Conservation (phyloP, 1,140 invertebrate genomes). For the Diplogasteroides magnus region DNA sequence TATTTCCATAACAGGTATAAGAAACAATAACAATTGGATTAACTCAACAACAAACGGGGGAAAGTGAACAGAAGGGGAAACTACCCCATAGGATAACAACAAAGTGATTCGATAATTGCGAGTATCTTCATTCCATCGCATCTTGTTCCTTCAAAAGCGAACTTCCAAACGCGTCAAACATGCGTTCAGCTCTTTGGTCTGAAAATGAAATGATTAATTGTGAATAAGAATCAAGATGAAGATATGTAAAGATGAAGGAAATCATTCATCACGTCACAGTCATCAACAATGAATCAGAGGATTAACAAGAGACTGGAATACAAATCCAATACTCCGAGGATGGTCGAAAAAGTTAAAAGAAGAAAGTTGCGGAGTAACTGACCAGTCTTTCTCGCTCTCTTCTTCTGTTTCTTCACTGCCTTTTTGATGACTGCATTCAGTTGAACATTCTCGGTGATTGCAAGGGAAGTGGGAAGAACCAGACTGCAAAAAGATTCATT, state of each 20-base stretch:
- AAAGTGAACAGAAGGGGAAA: no score
- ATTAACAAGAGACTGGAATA: no score
- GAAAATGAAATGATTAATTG: slow-evolving; percentile 4
- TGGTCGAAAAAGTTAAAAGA: no score
- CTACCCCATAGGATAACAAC: no score
- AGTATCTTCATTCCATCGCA: not conserved
- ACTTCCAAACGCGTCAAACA: slow-evolving; percentile 65
- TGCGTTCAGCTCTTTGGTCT: slow-evolving; percentile 5
- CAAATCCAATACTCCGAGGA: no score
- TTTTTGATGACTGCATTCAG: slow-evolving; percentile 37
- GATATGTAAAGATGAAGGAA: not conserved
- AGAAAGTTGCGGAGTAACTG: slow-evolving; percentile 9
- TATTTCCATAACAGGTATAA: no score
- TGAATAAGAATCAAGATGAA: not conserved
- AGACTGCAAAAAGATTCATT: not conserved
- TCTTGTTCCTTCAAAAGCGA: not conserved
- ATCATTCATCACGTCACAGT: not conserved
- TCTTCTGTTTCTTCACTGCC: slow-evolving; percentile 39
- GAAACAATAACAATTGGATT: no score
- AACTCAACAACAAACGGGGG: no score
- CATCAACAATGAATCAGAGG: no score
- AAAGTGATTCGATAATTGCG: no score
- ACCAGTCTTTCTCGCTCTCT: slow-evolving; percentile 25
- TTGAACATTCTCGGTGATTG: slow-evolving; percentile 33
- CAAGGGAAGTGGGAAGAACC: slow-evolving; percentile 1